Percentiles rank a stretch among this genome's conserved stretches.
Conservation (phyloP, 2,888 invertebrate species). For the Podabrus alpinus region DNA sequence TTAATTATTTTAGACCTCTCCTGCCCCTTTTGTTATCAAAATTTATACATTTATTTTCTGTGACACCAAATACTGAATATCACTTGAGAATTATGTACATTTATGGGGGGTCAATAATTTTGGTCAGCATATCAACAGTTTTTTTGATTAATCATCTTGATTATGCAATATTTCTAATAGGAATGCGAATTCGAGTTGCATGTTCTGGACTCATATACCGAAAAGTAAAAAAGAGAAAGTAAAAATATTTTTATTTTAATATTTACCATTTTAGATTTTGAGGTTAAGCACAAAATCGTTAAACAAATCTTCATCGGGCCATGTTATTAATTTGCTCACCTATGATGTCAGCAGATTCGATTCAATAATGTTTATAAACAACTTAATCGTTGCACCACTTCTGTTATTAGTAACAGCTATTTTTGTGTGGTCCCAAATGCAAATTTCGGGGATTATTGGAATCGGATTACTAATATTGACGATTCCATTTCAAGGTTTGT, state of each 20-base stretch:
- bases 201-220: neutral
- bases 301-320: conserved; percentile 80
- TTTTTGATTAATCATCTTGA: neutral
- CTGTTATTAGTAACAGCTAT: conserved; percentile 66
- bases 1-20: neutral
- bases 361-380: conserved; percentile 52
- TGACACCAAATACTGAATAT: neutral
- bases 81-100: neutral
- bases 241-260: no score
- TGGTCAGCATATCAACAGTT: neutral
- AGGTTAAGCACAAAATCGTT: conserved; percentile 70
- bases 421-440: conserved; percentile 61
- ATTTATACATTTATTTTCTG: neutral
- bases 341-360: conserved; percentile 85
- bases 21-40: neutral
- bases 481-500: conserved; percentile 54
- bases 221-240: neutral
- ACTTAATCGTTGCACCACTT: conserved; percentile 77
- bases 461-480: conserved; percentile 60
- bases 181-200: neutral
- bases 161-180: neutral
- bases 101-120: neutral
- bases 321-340: conserved; percentile 81
- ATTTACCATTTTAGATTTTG: conserved; percentile 56
- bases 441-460: conserved; percentile 63